Percentiles rank a stretch among this genome's conserved stretches.
Evolutionary conservation across 2,888 invertebrate genomes (phyloP).

Genomic region (Arrhopalites spinosus): DNA sequence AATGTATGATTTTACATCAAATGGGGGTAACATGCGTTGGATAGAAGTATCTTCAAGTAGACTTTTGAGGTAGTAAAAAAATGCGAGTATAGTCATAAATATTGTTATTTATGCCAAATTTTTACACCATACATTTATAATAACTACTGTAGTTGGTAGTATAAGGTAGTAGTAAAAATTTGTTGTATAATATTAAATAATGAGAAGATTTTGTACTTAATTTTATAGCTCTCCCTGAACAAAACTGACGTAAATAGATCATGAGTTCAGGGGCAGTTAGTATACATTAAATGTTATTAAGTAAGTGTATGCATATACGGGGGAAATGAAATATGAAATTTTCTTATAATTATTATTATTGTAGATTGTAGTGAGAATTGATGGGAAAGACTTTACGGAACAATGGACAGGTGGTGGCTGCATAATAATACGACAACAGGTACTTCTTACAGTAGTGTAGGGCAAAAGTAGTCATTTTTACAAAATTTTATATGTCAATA

Average conservation of each 20-base stretch:
- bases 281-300: not conserved
- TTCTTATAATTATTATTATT: not conserved
- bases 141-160: not conserved
- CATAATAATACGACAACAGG: not conserved
- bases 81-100: too few species aligned
- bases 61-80: not conserved
- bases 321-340: not conserved
- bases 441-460: too few species aligned
- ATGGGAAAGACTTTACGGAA: slow-evolving; percentile 6
- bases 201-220: not conserved
- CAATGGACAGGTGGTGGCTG: slow-evolving; percentile 21
- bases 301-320: not conserved
- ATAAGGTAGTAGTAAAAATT: not conserved
- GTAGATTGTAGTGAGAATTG: not conserved
- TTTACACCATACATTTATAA: not conserved
- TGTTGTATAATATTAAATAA: not conserved
- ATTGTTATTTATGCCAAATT: too few species aligned
- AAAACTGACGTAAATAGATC: too few species aligned
- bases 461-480: too few species aligned
- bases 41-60: not conserved
- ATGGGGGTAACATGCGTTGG: too few species aligned
- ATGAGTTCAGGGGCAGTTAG: too few species aligned
- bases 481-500: too few species aligned
- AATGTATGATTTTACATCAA: too few species aligned
- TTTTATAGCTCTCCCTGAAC: not conserved